Evolutionary conservation across 2,888 invertebrate genomes (phyloP).

Genomic region (Drosophila recens): DNA sequence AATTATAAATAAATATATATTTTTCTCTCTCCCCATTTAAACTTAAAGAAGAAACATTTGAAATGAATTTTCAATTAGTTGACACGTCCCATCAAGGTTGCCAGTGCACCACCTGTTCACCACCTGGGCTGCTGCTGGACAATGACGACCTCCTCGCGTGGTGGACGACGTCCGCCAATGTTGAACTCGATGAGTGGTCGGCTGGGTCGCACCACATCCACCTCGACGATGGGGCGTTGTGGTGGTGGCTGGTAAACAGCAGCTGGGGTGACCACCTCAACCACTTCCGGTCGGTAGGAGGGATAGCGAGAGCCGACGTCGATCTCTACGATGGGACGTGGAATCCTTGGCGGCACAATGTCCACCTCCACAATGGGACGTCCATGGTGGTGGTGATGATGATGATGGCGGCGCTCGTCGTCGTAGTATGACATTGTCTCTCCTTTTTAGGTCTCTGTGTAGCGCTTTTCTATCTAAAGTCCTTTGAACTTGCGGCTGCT

Average conservation of each 20-base stretch:
- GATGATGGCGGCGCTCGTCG: slow-evolving; percentile 66
- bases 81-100: not conserved
- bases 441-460: slow-evolving; percentile 22
- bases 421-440: slow-evolving; percentile 72
- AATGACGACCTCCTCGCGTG: slow-evolving; percentile 64
- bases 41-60: slow-evolving; percentile 37
- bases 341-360: slow-evolving; percentile 70
- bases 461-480: slow-evolving; percentile 3
- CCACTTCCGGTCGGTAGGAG: slow-evolving; percentile 48
- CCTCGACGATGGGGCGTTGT: slow-evolving; percentile 67
- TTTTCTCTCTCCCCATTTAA: slow-evolving; percentile 19
- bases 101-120: slow-evolving; percentile 53
- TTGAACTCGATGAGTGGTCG: slow-evolving; percentile 71
- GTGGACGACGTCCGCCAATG: slow-evolving; percentile 68
- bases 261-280: slow-evolving; percentile 68
- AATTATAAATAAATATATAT: slow-evolving; percentile 58
- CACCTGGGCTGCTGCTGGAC: slow-evolving; percentile 65
- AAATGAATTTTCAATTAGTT: slow-evolving; percentile 43
- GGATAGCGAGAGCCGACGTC: slow-evolving; percentile 65
- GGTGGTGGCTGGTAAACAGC: slow-evolving; percentile 65
- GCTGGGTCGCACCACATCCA: slow-evolving; percentile 66
- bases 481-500: slow-evolving; percentile 23
- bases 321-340: slow-evolving; percentile 68
- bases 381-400: slow-evolving; percentile 66
- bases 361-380: slow-evolving; percentile 81